Conservation (phyloP, 2,113 vertebrate genomes). For the Delphinapterus leucas region DNA sequence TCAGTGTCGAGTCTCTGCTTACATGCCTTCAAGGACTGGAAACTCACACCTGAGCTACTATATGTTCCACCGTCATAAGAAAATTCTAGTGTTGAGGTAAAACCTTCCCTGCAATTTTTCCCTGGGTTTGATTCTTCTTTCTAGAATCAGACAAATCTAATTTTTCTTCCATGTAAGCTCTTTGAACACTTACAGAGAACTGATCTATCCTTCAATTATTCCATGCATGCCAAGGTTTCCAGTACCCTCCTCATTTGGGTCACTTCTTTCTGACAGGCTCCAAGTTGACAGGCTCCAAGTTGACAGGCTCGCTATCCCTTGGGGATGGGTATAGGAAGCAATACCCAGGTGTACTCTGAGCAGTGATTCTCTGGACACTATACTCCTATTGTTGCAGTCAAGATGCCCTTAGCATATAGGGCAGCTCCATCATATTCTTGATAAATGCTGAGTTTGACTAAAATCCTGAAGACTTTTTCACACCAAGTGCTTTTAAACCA, state of each 20-base stretch:
- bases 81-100: background rate
- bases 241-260: background rate
- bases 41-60: background rate
- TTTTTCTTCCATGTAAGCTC: background rate
- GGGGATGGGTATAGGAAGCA: background rate
- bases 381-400: background rate
- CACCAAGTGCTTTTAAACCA: background rate
- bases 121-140: background rate
- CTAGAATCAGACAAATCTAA: background rate
- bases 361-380: background rate
- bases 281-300: background rate
- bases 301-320: background rate
- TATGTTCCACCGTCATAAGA: background rate
- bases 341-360: background rate
- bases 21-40: background rate
- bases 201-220: background rate
- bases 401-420: background rate
- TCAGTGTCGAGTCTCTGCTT: background rate
- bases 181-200: background rate
- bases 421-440: background rate
- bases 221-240: background rate
- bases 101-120: background rate
- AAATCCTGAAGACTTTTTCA: slow-evolving; percentile 25
- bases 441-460: background rate
- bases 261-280: background rate